phyloP scores from a whole-genome alignment of 1,140 invertebrate species.

The Neelides sp. region DNA sequence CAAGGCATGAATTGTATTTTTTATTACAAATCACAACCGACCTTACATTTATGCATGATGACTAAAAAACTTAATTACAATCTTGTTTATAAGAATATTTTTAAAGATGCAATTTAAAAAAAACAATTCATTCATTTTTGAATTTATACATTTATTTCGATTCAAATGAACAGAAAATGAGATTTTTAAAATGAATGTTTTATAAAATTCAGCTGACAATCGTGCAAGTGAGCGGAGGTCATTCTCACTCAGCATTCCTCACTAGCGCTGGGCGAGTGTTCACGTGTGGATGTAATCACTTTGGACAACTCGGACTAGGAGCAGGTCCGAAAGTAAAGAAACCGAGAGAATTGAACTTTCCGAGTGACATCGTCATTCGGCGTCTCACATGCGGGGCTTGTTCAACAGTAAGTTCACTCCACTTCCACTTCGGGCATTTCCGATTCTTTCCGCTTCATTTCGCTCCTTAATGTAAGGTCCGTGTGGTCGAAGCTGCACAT shows the following conservation, averaged over 20 bases:
- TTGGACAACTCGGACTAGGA: conserved; percentile 28
- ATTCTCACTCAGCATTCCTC: conserved; percentile 29
- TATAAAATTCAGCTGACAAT: conserved; percentile 30
- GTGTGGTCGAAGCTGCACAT: background rate
- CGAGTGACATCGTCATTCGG: conserved; percentile 18
- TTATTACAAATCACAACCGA: no score
- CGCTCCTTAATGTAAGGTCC: background rate
- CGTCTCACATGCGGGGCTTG: conserved; percentile 20
- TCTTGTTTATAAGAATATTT: no score
- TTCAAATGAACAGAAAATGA: no score
- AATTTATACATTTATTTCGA: no score
- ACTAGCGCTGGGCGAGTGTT: conserved; percentile 20
- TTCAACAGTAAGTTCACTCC: conserved; percentile 25
- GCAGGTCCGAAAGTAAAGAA: conserved; percentile 21
- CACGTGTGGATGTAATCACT: conserved; percentile 28
- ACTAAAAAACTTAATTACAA: no score
- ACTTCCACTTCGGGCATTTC: no score
- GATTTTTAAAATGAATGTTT: no score
- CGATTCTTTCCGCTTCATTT: background rate
- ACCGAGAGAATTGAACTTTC: conserved; percentile 11
- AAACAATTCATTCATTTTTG: background rate
- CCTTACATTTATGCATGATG: no score
- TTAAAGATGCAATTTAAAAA: no score
- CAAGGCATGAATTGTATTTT: no score
- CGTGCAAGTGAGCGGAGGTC: conserved; percentile 23